Percentiles rank a stretch among this genome's conserved stretches.
phyloP scores from a whole-genome alignment of 2,888 invertebrate genomes.

The Choreutis nemorana region DNA sequence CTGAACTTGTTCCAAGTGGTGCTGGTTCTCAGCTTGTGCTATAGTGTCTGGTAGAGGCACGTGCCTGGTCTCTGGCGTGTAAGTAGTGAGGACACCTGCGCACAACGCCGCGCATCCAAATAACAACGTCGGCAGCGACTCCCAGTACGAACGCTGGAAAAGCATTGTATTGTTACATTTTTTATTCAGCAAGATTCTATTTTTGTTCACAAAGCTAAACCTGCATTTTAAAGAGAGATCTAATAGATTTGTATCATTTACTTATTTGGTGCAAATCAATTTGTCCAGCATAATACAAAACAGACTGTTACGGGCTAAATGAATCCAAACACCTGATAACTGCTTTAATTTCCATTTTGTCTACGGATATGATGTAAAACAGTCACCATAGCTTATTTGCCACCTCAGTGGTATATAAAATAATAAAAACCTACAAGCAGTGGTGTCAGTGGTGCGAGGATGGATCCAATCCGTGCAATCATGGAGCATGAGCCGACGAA shows the following conservation, averaged over 20 bases:
- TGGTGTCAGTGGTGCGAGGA: slow-evolving; percentile 62
- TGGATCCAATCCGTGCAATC: slow-evolving; percentile 59
- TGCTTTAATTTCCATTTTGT: too few relatives aligned
- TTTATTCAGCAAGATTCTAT: too few relatives aligned
- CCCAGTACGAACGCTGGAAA: slow-evolving; percentile 31
- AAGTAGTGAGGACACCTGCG: slow-evolving; percentile 22
- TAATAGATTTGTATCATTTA: too few relatives aligned
- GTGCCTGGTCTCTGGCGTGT: slow-evolving; percentile 22
- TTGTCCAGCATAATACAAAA: too few relatives aligned
- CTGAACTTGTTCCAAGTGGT: too few relatives aligned
- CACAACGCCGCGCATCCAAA: slow-evolving; percentile 30
- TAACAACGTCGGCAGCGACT: slow-evolving; percentile 29
- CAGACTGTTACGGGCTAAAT: too few relatives aligned
- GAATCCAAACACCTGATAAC: too few relatives aligned
- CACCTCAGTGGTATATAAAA: not conserved
- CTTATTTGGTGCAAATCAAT: too few relatives aligned
- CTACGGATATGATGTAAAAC: not conserved
- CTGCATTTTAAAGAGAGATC: too few relatives aligned
- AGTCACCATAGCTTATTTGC: not conserved
- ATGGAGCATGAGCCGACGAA: slow-evolving; percentile 61
- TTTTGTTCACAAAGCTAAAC: too few relatives aligned
- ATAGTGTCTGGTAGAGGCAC: slow-evolving; percentile 21
- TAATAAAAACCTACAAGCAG: slow-evolving; percentile 19
- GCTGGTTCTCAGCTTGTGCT: slow-evolving; percentile 20
- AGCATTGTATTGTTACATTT: slow-evolving; percentile 6